Conservation (phyloP, 2,888 invertebrate species). For the Bhutanitis thaidina region DNA sequence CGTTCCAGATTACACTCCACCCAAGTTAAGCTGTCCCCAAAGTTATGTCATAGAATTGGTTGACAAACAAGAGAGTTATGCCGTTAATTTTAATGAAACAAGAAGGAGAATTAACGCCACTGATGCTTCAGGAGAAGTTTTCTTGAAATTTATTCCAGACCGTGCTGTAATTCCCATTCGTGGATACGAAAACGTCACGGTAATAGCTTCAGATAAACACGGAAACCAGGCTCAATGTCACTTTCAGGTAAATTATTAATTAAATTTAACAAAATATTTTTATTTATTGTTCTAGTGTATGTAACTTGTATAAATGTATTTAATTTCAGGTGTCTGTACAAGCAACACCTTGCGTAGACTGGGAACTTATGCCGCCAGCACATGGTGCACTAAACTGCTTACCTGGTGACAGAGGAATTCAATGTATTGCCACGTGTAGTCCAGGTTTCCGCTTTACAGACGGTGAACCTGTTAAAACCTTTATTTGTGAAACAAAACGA, state of each 20-base stretch:
- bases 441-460: conserved; percentile 94
- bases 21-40: conserved; percentile 93
- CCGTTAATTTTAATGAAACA: conserved; percentile 95
- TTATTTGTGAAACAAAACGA: conserved; percentile 89
- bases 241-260: conserved; percentile 85
- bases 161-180: conserved; percentile 91
- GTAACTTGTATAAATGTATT: neutral
- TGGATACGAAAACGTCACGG: conserved; percentile 94
- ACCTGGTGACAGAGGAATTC: conserved; percentile 89
- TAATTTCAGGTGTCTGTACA: conserved; percentile 88
- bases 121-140: conserved; percentile 93
- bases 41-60: conserved; percentile 96
- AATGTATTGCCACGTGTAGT: conserved; percentile 94
- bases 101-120: conserved; percentile 90
- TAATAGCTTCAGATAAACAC: conserved; percentile 91
- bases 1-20: conserved; percentile 95
- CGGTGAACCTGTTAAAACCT: conserved; percentile 92
- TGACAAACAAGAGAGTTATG: conserved; percentile 93
- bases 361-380: conserved; percentile 94
- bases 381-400: conserved; percentile 94
- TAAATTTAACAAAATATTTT: neutral
- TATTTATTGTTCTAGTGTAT: neutral
- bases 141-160: conserved; percentile 90
- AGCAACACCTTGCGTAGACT: conserved; percentile 96
- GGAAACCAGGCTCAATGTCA: conserved; percentile 94